Conservation (phyloP, 2,113 vertebrate species). For the Austrofundulus limnaeus region DNA sequence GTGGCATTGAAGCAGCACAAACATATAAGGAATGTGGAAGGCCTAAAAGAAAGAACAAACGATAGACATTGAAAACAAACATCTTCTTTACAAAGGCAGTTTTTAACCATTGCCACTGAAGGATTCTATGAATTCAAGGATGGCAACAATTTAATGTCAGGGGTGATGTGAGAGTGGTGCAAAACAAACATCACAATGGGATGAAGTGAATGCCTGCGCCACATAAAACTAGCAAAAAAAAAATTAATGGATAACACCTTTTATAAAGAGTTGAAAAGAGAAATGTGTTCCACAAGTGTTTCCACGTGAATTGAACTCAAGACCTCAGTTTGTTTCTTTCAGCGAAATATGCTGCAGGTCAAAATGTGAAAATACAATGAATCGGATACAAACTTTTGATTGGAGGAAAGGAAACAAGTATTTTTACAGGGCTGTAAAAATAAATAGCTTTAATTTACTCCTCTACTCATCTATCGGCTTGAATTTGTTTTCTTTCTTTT, state of each 20-base stretch:
- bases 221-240: neutral
- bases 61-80: constrained; percentile 6
- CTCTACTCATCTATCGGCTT: constrained; percentile 5
- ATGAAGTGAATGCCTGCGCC: constrained; percentile 12
- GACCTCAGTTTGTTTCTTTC: constrained; percentile 22
- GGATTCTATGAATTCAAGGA: constrained; percentile 44
- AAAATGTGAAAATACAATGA: constrained; percentile 25
- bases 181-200: constrained; percentile 16
- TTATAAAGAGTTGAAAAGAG: constrained; percentile 28
- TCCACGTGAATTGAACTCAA: constrained; percentile 6
- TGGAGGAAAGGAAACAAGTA: neutral
- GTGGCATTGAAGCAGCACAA: neutral
- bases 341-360: constrained; percentile 16
- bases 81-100: constrained; percentile 23
- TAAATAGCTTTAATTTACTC: constrained; percentile 13
- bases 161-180: constrained; percentile 13
- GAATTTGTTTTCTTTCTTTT: constrained; percentile 6
- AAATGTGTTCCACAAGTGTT: constrained; percentile 4
- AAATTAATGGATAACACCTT: constrained; percentile 22
- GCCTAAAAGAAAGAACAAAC: constrained; percentile 4
- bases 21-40: constrained; percentile 10
- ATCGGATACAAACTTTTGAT: constrained; percentile 6
- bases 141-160: constrained; percentile 17
- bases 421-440: neutral
- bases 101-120: constrained; percentile 17